phyloP scores from a whole-genome alignment of 2,888 invertebrate species.

The Drosophila helvetica region DNA sequence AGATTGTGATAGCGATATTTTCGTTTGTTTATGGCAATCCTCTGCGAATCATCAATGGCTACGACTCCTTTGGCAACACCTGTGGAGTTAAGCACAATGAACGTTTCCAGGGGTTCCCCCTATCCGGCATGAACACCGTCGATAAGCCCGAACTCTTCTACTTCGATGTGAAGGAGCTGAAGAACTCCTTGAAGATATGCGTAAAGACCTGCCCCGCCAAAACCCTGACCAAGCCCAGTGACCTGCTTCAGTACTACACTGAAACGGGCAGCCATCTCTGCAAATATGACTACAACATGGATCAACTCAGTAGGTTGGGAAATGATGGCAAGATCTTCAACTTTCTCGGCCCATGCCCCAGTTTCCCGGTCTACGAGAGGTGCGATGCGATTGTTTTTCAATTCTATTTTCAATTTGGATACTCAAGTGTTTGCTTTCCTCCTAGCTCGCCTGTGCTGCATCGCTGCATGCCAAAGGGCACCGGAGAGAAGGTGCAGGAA shows the following conservation, averaged over 20 bases:
- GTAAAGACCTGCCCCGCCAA: constrained; percentile 93
- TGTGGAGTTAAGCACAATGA: constrained; percentile 93
- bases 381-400: constrained; percentile 76
- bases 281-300: constrained; percentile 88
- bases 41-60: constrained; percentile 93
- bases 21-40: constrained; percentile 95
- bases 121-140: constrained; percentile 92
- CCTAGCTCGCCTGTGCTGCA: constrained; percentile 91
- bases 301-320: constrained; percentile 83
- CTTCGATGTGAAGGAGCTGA: constrained; percentile 91
- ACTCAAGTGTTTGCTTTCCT: neutral
- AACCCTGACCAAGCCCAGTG: constrained; percentile 86
- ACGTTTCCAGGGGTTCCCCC: constrained; percentile 88
- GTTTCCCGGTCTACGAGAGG: constrained; percentile 90
- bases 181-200: constrained; percentile 93
- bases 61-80: constrained; percentile 97
- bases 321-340: constrained; percentile 82
- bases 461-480: constrained; percentile 92
- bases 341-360: constrained; percentile 90
- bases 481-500: constrained; percentile 87
- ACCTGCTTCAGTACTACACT: constrained; percentile 89
- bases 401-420: neutral
- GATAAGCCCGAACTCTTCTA: constrained; percentile 93
- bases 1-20: constrained; percentile 93
- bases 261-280: constrained; percentile 91